Percentiles rank a stretch among this genome's conserved stretches.
Evolutionary conservation across 2,888 invertebrate species (phyloP).

Genomic region (Tiliacea citrago): DNA sequence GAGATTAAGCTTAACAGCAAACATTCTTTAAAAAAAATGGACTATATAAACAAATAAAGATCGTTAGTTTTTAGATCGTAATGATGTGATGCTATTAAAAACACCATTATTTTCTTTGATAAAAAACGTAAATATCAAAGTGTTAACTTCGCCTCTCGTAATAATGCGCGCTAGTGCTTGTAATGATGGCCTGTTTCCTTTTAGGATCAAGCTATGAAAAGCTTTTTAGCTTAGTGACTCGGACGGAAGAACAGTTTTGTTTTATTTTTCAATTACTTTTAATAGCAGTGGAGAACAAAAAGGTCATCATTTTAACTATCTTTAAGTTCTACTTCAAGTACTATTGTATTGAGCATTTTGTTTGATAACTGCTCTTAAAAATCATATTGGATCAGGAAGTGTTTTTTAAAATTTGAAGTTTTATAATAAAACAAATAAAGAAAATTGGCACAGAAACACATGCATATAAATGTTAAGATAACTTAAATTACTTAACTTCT

Average conservation of each 20-base stretch:
- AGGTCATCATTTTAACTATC: conserved; percentile 3
- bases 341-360: background rate
- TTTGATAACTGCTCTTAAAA: background rate
- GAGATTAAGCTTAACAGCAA: background rate
- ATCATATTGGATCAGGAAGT: background rate
- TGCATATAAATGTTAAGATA: too few relatives aligned
- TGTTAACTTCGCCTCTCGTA: conserved; percentile 5
- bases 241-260: background rate
- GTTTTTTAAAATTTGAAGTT: background rate
- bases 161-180: conserved; percentile 23
- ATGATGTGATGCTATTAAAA: background rate
- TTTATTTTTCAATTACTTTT: conserved; percentile 32
- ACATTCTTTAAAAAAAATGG: background rate
- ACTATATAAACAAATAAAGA: background rate
- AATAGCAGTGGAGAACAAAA: conserved; percentile 7
- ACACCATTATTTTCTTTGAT: background rate
- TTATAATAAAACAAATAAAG: background rate
- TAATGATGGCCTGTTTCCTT: conserved; percentile 35
- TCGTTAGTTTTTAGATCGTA: background rate
- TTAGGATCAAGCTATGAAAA: conserved; percentile 29
- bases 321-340: background rate
- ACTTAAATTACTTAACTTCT: too few relatives aligned
- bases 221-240: conserved; percentile 22
- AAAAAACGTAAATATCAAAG: background rate
- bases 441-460: background rate